Base-by-base conservation (phyloP, 2,888 invertebrate species). In the Limnephilus marmoratus region DNA sequence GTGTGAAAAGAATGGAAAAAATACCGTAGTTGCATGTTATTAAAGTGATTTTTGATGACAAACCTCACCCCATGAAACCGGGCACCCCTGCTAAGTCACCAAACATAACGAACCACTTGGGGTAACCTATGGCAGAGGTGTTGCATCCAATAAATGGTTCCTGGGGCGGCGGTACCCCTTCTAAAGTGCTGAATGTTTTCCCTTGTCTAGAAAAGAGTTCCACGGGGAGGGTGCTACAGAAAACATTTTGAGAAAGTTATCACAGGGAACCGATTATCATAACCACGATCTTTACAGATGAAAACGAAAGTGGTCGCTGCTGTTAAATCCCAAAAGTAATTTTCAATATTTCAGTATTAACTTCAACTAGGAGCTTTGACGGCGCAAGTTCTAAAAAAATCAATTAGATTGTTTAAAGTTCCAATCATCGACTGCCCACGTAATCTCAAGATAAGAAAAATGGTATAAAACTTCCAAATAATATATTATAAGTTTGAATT, bases 401-500 rank as follows among this genome's bases (percentile, higher is more conserved):
- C 68, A 68, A 24, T 68, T 68, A 68, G 68, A 24, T 68, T 24
- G 7, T 11, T 9, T 68, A 68, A 68, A 68, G 9, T 68, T 68
- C 68, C 68, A 68, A 68, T 68, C 24, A 68, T 68, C 68, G 24
- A 68, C 24, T 68, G 68, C 68, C 68, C 68, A 24, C 68, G 68
- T 24, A 68, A 68, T 68, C 68, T 68, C 68, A n/a, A n/a, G 68
- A 68, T 68, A n/a, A 68, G 68, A 24, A 68, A n/a, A 68, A 68
- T 24, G 24, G 53, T 68, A 7, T n/a, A 68, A 68, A 24, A 68
- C 37, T n/a, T 24, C 37, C 83, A 34, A 49, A 49, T 49, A 49
- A 49, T 49, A 49, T 49, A 49, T 49, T 49, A 49, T 49, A 49
- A 49, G 86, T 86, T 45, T 12, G 86, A 34, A 86, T 86, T 86